Evolutionary conservation across 2,888 invertebrate species (phyloP).

Genomic region (Tipula lateralis): DNA sequence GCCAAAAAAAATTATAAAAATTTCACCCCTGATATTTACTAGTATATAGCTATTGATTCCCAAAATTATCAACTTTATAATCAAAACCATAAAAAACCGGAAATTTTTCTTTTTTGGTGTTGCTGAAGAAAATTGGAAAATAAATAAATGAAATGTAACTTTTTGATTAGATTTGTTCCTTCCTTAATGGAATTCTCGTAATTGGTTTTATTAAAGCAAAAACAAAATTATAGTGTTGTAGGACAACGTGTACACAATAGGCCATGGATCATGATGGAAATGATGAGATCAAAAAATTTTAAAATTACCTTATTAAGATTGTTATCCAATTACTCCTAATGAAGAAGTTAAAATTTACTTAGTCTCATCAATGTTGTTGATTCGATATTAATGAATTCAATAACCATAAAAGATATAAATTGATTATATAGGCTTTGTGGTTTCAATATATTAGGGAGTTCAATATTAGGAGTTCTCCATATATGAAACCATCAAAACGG

Average conservation of each 20-base stretch:
- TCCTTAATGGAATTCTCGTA: not conserved
- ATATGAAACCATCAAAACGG: too few species aligned
- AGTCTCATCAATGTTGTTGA: not conserved
- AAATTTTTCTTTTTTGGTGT: not conserved
- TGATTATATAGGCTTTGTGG: not conserved
- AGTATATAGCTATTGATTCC: not conserved
- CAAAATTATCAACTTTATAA: constrained; percentile 19
- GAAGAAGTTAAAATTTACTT: not conserved
- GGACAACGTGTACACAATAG: not conserved
- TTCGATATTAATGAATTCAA: not conserved
- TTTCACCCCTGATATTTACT: constrained; percentile 14
- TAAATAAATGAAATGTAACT: constrained; percentile 24
- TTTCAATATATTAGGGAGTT: too few species aligned
- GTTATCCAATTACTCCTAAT: not conserved
- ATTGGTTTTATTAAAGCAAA: not conserved
- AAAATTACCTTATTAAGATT: constrained; percentile 11
- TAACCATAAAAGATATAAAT: not conserved
- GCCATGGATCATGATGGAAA: not conserved
- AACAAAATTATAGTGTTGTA: not conserved
- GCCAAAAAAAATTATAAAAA: not conserved
- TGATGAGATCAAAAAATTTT: not conserved
- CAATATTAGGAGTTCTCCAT: too few species aligned
- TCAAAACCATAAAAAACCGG: not conserved
- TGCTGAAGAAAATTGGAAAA: constrained; percentile 7
- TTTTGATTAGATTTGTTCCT: constrained; percentile 5